Evolutionary conservation across 2,888 invertebrate genomes (phyloP).

Genomic region (Drosophila vallismaia): DNA sequence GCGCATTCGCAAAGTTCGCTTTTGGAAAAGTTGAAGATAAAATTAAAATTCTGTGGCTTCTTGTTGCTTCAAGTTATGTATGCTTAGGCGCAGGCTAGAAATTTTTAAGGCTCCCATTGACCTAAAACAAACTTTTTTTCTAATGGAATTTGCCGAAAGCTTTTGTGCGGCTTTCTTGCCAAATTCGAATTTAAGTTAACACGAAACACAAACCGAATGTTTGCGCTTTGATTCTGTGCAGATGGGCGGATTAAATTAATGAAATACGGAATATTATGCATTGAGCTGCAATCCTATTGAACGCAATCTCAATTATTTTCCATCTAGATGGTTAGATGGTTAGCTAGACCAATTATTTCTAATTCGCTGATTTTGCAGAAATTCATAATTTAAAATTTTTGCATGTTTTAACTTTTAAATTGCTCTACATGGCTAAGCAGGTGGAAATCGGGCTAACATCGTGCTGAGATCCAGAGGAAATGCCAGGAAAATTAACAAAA

Average conservation of each 20-base stretch:
- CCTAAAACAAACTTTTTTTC: conserved; percentile 22
- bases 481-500: conserved; percentile 6
- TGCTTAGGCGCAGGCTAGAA: conserved; percentile 19
- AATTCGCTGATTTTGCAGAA: background rate
- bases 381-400: background rate
- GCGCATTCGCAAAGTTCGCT: background rate
- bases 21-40: conserved; percentile 14
- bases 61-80: conserved; percentile 18
- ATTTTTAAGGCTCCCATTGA: conserved; percentile 26
- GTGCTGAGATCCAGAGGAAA: background rate
- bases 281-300: background rate
- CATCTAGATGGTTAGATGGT: background rate
- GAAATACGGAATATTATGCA: background rate
- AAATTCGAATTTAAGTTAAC: conserved; percentile 27
- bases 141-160: conserved; percentile 19
- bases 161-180: conserved; percentile 21
- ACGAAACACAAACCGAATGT: conserved; percentile 6
- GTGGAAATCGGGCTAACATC: conserved; percentile 6
- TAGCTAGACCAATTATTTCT: background rate
- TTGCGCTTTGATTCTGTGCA: background rate
- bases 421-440: conserved; percentile 3
- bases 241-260: background rate
- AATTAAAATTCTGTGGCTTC: conserved; percentile 40
- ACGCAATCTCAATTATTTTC: background rate
- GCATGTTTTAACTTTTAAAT: conserved; percentile 7